Base-by-base conservation (phyloP, 2,113 vertebrate species). In the Boleophthalmus pectinirostris region DNA sequence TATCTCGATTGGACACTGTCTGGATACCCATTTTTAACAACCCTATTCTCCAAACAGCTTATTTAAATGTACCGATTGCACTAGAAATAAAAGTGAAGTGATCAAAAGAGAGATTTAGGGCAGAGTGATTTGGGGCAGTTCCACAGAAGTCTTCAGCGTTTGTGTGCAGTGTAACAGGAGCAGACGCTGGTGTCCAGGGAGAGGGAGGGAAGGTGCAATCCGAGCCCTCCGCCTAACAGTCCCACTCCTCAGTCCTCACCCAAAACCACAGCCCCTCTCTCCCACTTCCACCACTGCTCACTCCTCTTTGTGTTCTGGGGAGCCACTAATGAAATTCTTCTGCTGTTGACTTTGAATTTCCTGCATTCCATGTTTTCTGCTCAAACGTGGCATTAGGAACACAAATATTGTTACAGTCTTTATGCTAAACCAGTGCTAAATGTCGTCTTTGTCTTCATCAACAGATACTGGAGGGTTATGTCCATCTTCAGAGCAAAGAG, bases 141-240 rank as follows among this genome's bases (percentile, higher is more conserved):
- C 23, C 21, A 25, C 12, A 58, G 23, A 25, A 15, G 56, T 58
- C 23, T 6, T 24, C 3, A 58, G 56, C 5, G 56, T 53, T 69
- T 20, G 63, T 18, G 15, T 33, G n/a, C 72, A 72, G 79, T 79
- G 82, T 72, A 87, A 89, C 74, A 72, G 75, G 79, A 81, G 87
- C 24, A 81, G 78, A 75, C 73, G 83, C 33, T 72, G 80, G 72
- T 82, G 78, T 84, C 66, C 49, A 72, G 84, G 69, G 69, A 70
- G 66, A 20, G 63, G 70, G 70, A 66, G 72, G 72, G 79, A 81
- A 77, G 68, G 67, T 87, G 88, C 76, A 88, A 90, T 83, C 54
- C 53, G 78, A 87, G 83, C 80, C 72, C 79, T 67, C 61, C 38
- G 66, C 47, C 54, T 24, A 53, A 77, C 35, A 67, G 70, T 60